Evolutionary conservation across 2,888 invertebrate genomes (phyloP).

Genomic region (Liposcelis brunnea): DNA sequence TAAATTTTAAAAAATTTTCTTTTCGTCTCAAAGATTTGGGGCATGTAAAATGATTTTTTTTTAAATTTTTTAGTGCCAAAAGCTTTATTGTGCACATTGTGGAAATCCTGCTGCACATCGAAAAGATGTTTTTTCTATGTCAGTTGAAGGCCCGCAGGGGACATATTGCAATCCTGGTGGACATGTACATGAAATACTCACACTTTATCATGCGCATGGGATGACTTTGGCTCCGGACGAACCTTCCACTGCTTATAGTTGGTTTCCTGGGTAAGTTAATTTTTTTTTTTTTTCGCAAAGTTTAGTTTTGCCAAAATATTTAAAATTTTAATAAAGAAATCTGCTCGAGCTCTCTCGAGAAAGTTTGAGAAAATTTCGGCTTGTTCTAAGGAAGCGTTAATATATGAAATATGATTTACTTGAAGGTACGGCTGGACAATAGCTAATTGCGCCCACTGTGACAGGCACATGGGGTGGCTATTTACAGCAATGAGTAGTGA

Average conservation of each 20-base stretch:
- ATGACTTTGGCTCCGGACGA: conserved; percentile 30
- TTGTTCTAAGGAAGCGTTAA: too few relatives aligned
- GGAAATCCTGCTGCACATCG: conserved; percentile 40
- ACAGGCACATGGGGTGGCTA: conserved; percentile 60
- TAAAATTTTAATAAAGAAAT: too few relatives aligned
- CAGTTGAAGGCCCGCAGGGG: conserved; percentile 58
- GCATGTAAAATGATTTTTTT: background rate
- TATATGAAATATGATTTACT: too few relatives aligned
- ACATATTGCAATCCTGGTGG: conserved; percentile 70
- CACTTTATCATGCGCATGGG: conserved; percentile 37
- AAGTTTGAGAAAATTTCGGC: background rate
- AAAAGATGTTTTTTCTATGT: conserved; percentile 61
- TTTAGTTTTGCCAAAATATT: conserved; percentile 1
- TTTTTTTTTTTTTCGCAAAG: background rate
- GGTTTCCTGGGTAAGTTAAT: conserved; percentile 61
- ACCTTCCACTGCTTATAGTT: conserved; percentile 54
- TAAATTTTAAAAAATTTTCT: conserved; percentile 17
- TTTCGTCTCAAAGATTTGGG: conserved; percentile 18
- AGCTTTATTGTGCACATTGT: conserved; percentile 38
- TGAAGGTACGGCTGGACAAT: conserved; percentile 66
- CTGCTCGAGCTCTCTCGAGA: too few relatives aligned
- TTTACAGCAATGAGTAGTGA: conserved; percentile 45
- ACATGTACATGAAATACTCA: conserved; percentile 63
- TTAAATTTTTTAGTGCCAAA: conserved; percentile 27
- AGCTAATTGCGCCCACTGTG: conserved; percentile 46